Conservation (phyloP, 2,113 vertebrate species). For the Pyxicephalus adspersus region DNA sequence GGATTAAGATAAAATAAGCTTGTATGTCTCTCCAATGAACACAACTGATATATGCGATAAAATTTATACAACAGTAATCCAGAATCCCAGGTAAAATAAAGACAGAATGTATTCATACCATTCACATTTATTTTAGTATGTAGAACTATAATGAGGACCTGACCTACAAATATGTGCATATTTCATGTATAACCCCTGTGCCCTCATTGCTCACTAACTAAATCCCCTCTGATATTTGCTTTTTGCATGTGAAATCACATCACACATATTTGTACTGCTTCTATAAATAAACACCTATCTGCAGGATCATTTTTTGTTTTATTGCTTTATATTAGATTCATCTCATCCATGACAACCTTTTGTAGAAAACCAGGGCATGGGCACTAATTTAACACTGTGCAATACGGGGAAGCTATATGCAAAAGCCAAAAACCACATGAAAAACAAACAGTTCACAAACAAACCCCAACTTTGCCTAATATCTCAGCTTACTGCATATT, state of each 20-base stretch:
- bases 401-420: too few relatives aligned
- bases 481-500: too few relatives aligned
- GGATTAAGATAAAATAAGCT: not conserved
- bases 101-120: not conserved
- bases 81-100: not conserved
- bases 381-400: too few relatives aligned
- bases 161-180: not conserved
- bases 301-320: too few relatives aligned
- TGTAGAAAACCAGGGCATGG: too few relatives aligned
- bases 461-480: too few relatives aligned
- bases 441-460: too few relatives aligned
- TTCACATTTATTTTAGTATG: not conserved
- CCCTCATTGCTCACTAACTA: not conserved
- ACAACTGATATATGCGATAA: not conserved
- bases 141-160: not conserved
- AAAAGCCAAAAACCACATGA: too few relatives aligned
- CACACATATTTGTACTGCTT: too few relatives aligned
- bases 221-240: not conserved
- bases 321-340: too few relatives aligned
- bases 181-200: not conserved
- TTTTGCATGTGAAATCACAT: not conserved
- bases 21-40: not conserved
- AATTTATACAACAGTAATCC: not conserved
- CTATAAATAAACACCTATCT: too few relatives aligned
- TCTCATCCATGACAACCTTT: too few relatives aligned